These are phyloP conservation scores for Caenorhabditis virilis DNA, from an alignment of 2,888 invertebrate genomes.

Conservation along the genomic window DNA sequence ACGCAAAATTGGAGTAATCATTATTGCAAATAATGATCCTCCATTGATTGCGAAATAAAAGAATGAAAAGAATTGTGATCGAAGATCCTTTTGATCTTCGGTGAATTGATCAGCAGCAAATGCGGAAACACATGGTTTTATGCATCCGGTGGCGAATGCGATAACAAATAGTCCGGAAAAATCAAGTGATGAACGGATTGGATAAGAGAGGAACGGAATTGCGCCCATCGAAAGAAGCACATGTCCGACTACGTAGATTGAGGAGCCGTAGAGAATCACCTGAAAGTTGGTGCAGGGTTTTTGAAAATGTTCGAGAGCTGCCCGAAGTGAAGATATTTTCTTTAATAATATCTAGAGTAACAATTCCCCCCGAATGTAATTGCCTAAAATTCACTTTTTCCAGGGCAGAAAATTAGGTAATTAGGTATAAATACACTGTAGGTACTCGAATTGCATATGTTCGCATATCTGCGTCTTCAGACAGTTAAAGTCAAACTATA, in stretches of 20 bases:
- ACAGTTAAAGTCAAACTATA: too few relatives aligned
- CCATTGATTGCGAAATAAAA: slow-evolving; percentile 91
- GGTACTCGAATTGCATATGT: too few relatives aligned
- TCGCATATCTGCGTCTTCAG: too few relatives aligned
- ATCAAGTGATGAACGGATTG: slow-evolving; percentile 52
- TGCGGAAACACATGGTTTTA: slow-evolving; percentile 91
- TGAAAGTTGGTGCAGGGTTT: too few relatives aligned
- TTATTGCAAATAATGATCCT: slow-evolving; percentile 73
- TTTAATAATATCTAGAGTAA: too few relatives aligned
- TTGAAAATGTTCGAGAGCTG: too few relatives aligned
- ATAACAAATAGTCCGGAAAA: slow-evolving; percentile 78
- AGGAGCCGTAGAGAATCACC: slow-evolving; percentile 74
- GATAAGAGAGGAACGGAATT: slow-evolving; percentile 65
- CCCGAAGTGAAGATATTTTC: too few relatives aligned
- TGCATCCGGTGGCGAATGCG: slow-evolving; percentile 89
- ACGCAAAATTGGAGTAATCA: slow-evolving; percentile 65
- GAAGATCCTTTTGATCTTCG: slow-evolving; percentile 76
- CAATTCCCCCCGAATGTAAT: too few relatives aligned
- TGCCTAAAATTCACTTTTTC: too few relatives aligned
- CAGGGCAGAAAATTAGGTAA: too few relatives aligned
- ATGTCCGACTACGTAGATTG: slow-evolving; percentile 71
- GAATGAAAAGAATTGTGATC: slow-evolving; percentile 86
- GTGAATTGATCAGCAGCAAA: slow-evolving; percentile 85
- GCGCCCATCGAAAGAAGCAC: slow-evolving; percentile 70
- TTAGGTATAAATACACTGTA: too few relatives aligned